A percentile compares a stretch with the other conserved stretches of the same genome.
phyloP scores from a whole-genome alignment of 1,140 invertebrate genomes.

The Mamestra configurata region DNA sequence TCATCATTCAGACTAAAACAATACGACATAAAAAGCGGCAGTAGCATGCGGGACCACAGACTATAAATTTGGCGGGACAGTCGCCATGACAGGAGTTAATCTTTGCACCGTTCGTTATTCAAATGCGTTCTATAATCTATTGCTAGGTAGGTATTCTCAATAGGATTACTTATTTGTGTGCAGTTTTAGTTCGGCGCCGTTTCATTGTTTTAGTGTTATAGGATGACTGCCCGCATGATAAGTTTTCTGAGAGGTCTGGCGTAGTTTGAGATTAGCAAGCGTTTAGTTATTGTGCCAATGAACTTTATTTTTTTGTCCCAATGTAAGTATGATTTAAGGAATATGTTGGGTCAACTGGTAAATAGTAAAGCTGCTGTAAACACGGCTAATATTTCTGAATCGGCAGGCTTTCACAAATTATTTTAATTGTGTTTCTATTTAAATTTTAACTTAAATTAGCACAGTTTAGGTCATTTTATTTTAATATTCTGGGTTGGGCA shows the following conservation, averaged over 20 bases:
- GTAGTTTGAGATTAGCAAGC: neutral
- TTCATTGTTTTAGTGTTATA: constrained; percentile 23
- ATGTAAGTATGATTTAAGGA: too few species aligned
- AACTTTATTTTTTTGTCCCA: too few species aligned
- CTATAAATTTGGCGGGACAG: constrained; percentile 35
- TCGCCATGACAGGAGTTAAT: constrained; percentile 24
- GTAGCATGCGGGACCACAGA: constrained; percentile 38
- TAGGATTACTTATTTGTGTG: constrained; percentile 24
- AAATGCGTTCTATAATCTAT: constrained; percentile 36
- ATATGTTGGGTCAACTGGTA: too few species aligned
- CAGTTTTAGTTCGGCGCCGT: constrained; percentile 3
- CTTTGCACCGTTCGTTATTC: constrained; percentile 41
- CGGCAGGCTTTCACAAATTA: too few species aligned
- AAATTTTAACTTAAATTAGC: too few species aligned
- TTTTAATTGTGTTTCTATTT: too few species aligned
- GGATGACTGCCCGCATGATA: neutral
- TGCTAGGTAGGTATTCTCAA: constrained; percentile 14
- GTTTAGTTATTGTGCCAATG: too few species aligned
- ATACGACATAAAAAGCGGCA: constrained; percentile 46
- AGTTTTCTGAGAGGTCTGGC: neutral
- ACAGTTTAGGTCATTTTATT: too few species aligned
- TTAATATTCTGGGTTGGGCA: too few species aligned
- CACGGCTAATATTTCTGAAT: too few species aligned
- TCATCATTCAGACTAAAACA: constrained; percentile 43
- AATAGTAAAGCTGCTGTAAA: too few species aligned